phyloP scores from a whole-genome alignment of 2,888 invertebrate genomes.

The Poecilobothrus nobilitatus region DNA sequence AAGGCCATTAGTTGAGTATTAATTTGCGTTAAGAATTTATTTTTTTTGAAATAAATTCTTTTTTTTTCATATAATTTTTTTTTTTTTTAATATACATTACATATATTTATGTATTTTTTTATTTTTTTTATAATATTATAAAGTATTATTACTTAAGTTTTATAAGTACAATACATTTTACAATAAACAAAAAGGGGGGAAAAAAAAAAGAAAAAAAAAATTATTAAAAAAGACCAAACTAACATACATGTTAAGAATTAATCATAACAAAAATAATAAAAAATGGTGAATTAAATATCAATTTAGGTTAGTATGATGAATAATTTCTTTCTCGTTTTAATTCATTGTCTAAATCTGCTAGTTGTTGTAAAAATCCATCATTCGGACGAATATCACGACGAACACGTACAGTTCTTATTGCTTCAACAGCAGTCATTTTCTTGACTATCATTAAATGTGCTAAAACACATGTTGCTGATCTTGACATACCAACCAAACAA shows the following conservation, averaged over 20 bases:
- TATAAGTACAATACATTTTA: too few relatives aligned
- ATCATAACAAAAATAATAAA: not conserved
- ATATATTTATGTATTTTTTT: too few relatives aligned
- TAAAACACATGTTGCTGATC: constrained; percentile 71
- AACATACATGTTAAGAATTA: not conserved
- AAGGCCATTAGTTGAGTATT: too few relatives aligned
- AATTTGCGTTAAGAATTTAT: too few relatives aligned
- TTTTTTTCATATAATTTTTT: too few relatives aligned
- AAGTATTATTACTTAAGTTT: too few relatives aligned
- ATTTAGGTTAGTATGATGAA: constrained; percentile 8
- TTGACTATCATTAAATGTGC: constrained; percentile 75
- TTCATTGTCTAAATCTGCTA: constrained; percentile 60
- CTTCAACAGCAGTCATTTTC: constrained; percentile 64
- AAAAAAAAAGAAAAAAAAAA: too few relatives aligned
- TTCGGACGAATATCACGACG: constrained; percentile 70
- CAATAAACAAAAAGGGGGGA: too few relatives aligned
- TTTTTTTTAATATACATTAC: too few relatives aligned
- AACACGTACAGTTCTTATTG: constrained; percentile 60
- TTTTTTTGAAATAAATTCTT: too few relatives aligned
- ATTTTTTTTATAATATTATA: too few relatives aligned
- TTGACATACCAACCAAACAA: constrained; percentile 72
- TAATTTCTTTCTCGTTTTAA: constrained; percentile 46
- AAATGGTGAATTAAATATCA: constrained; percentile 21
- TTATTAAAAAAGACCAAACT: too few relatives aligned
- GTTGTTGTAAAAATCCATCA: constrained; percentile 68